These are phyloP conservation scores for Hyperoplus immaculatus DNA, from an alignment of 2,797 vertebrate genomes.

Conservation along the genomic window DNA sequence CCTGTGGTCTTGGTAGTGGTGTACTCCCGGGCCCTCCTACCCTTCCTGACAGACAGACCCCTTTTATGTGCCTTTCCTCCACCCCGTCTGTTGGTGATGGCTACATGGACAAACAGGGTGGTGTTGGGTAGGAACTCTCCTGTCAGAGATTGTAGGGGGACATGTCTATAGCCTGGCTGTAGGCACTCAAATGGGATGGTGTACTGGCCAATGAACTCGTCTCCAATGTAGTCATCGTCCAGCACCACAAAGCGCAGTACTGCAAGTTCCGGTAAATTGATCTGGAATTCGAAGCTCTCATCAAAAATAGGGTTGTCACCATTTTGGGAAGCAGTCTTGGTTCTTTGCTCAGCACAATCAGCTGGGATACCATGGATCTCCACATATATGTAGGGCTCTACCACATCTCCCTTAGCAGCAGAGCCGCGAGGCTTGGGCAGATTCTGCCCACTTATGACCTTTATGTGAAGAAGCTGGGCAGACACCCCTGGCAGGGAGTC, in stretches of 20 bases:
- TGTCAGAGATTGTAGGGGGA: slow-evolving; percentile 91
- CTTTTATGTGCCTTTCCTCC: slow-evolving; percentile 91
- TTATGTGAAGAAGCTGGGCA: slow-evolving; percentile 93
- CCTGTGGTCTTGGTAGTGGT: slow-evolving; percentile 93
- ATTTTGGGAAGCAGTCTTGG: slow-evolving; percentile 92
- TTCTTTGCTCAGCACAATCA: slow-evolving; percentile 93
- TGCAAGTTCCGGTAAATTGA: slow-evolving; percentile 93
- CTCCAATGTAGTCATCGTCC: slow-evolving; percentile 94
- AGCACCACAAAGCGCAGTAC: slow-evolving; percentile 92
- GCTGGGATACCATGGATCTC: slow-evolving; percentile 95
- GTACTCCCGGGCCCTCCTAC: slow-evolving; percentile 91
- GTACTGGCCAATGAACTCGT: slow-evolving; percentile 96
- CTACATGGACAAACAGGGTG: slow-evolving; percentile 92
- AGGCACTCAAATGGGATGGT: slow-evolving; percentile 95
- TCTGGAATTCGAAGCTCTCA: slow-evolving; percentile 95
- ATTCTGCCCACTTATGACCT: slow-evolving; percentile 95
- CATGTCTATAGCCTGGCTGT: slow-evolving; percentile 92
- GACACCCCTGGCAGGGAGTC: slow-evolving; percentile 93
- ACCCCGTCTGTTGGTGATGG: slow-evolving; percentile 92
- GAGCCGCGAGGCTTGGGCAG: slow-evolving; percentile 94
- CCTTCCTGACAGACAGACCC: slow-evolving; percentile 91
- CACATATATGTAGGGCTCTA: slow-evolving; percentile 94
- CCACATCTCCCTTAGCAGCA: slow-evolving; percentile 93
- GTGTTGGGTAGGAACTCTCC: slow-evolving; percentile 92
- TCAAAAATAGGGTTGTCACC: slow-evolving; percentile 95